Evolutionary conservation across 2,888 invertebrate genomes (phyloP), one percentile per base, ranked within the genome.

Genomic region (Habroteleia sp.): DNA sequence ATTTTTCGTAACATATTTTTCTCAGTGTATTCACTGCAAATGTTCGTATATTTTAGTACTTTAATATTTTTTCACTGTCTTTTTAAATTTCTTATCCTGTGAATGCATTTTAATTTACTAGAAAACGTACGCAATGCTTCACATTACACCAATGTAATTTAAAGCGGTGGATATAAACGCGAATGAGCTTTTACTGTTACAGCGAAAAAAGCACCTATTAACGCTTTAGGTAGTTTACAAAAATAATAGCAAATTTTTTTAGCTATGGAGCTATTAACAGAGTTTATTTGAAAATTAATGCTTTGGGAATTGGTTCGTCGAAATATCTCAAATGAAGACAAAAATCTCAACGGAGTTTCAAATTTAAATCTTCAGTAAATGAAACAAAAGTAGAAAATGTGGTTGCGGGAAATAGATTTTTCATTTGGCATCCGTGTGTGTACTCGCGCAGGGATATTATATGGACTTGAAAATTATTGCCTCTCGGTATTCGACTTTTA

Each of bases 381-480:
- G 69, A 42, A 60, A 50, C 68, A 56, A 58, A n/a, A 56, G 56
- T 68, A 25, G 68, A 54, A 68, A 58, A 48, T 58, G 68, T 41
- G 56, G 48, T 58, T 41, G 5, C 56, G 7, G 17, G 42, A 50
- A 60, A 58, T 71, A 52, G 71, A 54, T 71, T 62, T 62, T 71
- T 71, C 71, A 54, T 71, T 62, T 71, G 62, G 39, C 8, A 46
- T 44, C 50, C 27, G 29, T 48, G 41, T 10, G 13, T 25, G n/a
- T 48, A 39, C 35, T 20, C 25, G 31, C 37, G 35, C 35, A 13
- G 46, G 3, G 44, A 48, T 41, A 50, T 68, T 56, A 37, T 66
- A 46, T 54, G 44, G 44, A 37, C 20, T 11, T 27, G 10, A 50
- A 68, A 68, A 58, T 66, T 66, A 56, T 66, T 37, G 29, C 56